These are phyloP conservation scores for Neoascia interrupta DNA, from an alignment of 2,888 invertebrate genomes.

Conservation along the genomic window DNA sequence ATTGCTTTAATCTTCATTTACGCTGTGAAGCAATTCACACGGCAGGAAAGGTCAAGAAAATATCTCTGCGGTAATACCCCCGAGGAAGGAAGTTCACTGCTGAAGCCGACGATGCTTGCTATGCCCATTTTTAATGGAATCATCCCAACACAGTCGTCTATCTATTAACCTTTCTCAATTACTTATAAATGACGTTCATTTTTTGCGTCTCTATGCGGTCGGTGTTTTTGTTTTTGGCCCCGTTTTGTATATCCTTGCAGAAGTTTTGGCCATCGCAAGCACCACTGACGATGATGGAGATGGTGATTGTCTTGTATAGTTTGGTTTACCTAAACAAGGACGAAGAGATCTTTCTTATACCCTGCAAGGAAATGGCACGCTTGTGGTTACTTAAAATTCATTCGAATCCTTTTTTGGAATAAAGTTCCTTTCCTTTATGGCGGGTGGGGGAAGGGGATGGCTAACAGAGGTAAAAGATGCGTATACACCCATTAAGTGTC, in stretches of 20 bases:
- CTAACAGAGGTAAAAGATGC: slow-evolving; percentile 43
- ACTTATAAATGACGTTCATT: slow-evolving; percentile 61
- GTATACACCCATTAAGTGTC: slow-evolving; percentile 53
- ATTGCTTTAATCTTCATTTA: slow-evolving; percentile 53
- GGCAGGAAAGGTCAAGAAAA: slow-evolving; percentile 41
- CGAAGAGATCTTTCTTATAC: slow-evolving; percentile 57
- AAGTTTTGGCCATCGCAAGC: slow-evolving; percentile 4
- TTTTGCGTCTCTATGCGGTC: not conserved
- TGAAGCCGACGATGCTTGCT: slow-evolving; percentile 39
- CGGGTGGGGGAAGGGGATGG: too few relatives aligned
- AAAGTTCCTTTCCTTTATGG: slow-evolving; percentile 14
- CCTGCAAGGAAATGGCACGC: slow-evolving; percentile 56
- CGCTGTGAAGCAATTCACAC: slow-evolving; percentile 5
- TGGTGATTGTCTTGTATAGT: slow-evolving; percentile 21
- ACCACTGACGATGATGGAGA: slow-evolving; percentile 20
- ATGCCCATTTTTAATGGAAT: slow-evolving; percentile 51
- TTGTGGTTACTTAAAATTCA: slow-evolving; percentile 69
- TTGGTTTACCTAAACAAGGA: slow-evolving; percentile 40
- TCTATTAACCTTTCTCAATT: slow-evolving; percentile 66
- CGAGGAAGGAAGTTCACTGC: slow-evolving; percentile 37
- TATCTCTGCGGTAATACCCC: slow-evolving; percentile 31
- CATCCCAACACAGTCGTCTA: slow-evolving; percentile 52
- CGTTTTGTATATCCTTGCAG: slow-evolving; percentile 33
- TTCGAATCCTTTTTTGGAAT: slow-evolving; percentile 39
- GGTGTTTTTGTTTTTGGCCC: slow-evolving; percentile 20